Evolutionary conservation across 2,888 invertebrate genomes (phyloP).

Genomic region (Tuberolachnus salignus): DNA sequence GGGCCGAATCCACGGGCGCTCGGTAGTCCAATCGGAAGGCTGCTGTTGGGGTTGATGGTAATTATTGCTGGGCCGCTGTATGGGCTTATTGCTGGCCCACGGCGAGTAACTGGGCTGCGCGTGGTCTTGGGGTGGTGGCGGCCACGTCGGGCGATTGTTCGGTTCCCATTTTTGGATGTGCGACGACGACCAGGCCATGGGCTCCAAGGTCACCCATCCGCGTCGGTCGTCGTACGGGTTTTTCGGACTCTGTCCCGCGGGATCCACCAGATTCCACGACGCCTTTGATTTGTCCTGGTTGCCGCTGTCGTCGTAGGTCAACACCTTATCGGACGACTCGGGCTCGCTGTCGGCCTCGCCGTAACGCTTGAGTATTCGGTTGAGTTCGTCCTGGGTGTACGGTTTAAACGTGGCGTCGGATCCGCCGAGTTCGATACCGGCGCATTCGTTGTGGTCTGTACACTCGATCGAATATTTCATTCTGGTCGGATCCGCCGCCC

Average conservation of each 20-base stretch:
- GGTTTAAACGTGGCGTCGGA: conserved; percentile 65
- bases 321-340: conserved; percentile 55
- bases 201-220: conserved; percentile 80
- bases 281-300: conserved; percentile 60
- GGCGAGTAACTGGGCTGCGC: conserved; percentile 62
- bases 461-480: conserved; percentile 48
- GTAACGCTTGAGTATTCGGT: conserved; percentile 59
- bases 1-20: conserved; percentile 63
- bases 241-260: conserved; percentile 62
- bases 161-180: conserved; percentile 82
- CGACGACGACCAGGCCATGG: conserved; percentile 78
- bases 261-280: conserved; percentile 60
- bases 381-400: conserved; percentile 62
- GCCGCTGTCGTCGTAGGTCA: conserved; percentile 53
- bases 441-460: conserved; percentile 58
- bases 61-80: conserved; percentile 39
- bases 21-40: conserved; percentile 63
- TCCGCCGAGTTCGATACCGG: conserved; percentile 57
- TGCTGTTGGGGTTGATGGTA: conserved; percentile 57
- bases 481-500: conserved; percentile 49
- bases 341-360: conserved; percentile 57
- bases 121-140: conserved; percentile 62
- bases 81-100: conserved; percentile 49
- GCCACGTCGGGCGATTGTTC: conserved; percentile 66
- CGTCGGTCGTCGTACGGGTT: conserved; percentile 73